Base-by-base conservation (phyloP, 2,113 vertebrate genomes). In the Lophotis ruficrista region DNA sequence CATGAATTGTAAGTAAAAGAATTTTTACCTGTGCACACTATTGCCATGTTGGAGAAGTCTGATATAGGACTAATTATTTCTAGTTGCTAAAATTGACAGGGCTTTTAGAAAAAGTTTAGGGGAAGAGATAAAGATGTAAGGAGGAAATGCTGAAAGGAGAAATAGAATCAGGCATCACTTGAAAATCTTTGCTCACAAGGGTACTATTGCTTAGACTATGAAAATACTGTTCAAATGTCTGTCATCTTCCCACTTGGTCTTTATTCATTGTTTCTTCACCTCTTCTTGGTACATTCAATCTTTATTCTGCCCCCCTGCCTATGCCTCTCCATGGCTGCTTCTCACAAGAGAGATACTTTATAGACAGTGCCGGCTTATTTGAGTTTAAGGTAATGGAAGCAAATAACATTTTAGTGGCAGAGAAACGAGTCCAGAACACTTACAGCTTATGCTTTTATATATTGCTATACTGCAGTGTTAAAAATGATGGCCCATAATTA, bases 321-420 rank as follows among this genome's bases (percentile, higher is more conserved):
- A 24, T 75, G 35, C 3, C 14, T 64, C 24, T 75, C 90, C 79
- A 64, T 2, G 1, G 37, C 19, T 77, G 54, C 22, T 50, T 93
- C 79, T 56, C 57, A 72, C 45, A 72, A 60, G 47, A 47, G 25
- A 92, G 24, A 53, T 76, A n/a, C 31, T 89, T 95, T 75, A 89
- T 25, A 70, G 85, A 71, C 19, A 78, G 53, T 73, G 86, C 45
- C 80, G 0, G 48, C 45, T 94, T 90, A 89, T 95, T 91, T 92
- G 90, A 92, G 96, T 96, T 94, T 95, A 87, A 95, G 77, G 91
- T 95, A 95, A 96, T 93, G 76, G 76, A 95, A 82, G 70, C 53
- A 94, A 92, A 87, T 96, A 93, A 95, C 48, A 82, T 94, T 95
- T 96, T 92, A 96, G 86, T 76, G 48, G 53, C 57, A 80, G 69